A percentile compares a stretch with the other conserved stretches of the same genome.
Conservation (phyloP, 2,113 vertebrate species). For the Sterrhoptilus dennistouni region DNA sequence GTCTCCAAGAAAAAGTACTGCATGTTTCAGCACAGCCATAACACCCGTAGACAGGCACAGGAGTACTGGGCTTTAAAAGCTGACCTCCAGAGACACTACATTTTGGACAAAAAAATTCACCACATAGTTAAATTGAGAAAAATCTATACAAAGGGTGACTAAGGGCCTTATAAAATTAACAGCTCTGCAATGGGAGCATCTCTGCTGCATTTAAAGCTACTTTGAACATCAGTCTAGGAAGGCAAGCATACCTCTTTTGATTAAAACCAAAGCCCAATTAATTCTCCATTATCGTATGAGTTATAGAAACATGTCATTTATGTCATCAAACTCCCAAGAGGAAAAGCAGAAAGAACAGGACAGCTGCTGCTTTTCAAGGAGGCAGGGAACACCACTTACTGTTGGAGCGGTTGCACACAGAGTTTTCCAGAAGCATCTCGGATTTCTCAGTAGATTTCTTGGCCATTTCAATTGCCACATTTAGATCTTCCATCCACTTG, state of each 20-base stretch:
- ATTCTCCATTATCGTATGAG: background rate
- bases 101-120: background rate
- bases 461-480: constrained; percentile 85
- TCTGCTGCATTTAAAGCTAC: background rate
- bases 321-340: background rate
- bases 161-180: background rate
- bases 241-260: background rate
- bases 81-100: background rate
- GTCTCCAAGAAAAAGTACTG: background rate
- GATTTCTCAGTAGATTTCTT: constrained; percentile 82
- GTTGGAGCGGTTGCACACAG: constrained; percentile 70
- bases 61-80: background rate
- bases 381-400: constrained; percentile 74
- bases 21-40: background rate
- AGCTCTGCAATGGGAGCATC: background rate
- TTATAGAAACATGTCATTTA: background rate
- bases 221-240: background rate
- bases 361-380: background rate
- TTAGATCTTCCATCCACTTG: constrained; percentile 93
- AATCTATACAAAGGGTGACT: background rate
- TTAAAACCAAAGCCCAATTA: background rate
- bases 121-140: background rate
- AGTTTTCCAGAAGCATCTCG: constrained; percentile 72
- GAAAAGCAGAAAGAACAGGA: background rate
- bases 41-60: background rate